Base-by-base conservation (phyloP, 2,888 invertebrate species). In the Lepidocyrtinus sp. region DNA sequence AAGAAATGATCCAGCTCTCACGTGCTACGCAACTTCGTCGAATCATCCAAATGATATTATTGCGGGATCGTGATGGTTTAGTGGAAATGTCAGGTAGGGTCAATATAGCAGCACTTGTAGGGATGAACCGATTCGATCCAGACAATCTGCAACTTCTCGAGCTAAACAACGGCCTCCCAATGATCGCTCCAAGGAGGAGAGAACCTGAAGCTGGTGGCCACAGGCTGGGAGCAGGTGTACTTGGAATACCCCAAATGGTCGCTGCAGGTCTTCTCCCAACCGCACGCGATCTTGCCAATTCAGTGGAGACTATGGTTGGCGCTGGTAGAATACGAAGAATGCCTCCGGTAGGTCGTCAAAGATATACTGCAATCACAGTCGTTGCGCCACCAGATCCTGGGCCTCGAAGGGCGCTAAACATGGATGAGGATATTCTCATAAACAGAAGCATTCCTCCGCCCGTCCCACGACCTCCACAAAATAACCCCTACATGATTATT, bases 131-230 rank as follows among this genome's bases (percentile, higher is more conserved):
- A 5, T 82, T 82, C 50, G 82, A 82, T 50, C 82, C 82, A 7
- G 82, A 82, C 27, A 82, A 82, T 68, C 69, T 82, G 0, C 82
- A 82, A 50, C 75, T 82, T 36, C 59, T 82, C 7, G 82, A 82
- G 24, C 59, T 79, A 9, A 75, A 71, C 75, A 82, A 82, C 46
- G 82, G 82, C 7, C 61, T 82, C 17, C 82, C 82, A 2, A 82
- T 82, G 82, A 74, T 82, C 2, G 75, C 82, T 7, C 82, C 79
- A 1, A n/a, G 82, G 21, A 26, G 75, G 15, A 17, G 80, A 22
- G 78, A 74, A 36, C 59, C 61, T 3, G 74, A 55, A 9, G 63
- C 62, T 17, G 75, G 70, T 65, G 65, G 25, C 19, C 71, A 75
- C 5, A 5, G 75, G 12, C 67, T 82, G 1, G 82, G 82, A 3